phyloP scores from a whole-genome alignment of 1,140 invertebrate genomes.

The Saccostrea echinata region DNA sequence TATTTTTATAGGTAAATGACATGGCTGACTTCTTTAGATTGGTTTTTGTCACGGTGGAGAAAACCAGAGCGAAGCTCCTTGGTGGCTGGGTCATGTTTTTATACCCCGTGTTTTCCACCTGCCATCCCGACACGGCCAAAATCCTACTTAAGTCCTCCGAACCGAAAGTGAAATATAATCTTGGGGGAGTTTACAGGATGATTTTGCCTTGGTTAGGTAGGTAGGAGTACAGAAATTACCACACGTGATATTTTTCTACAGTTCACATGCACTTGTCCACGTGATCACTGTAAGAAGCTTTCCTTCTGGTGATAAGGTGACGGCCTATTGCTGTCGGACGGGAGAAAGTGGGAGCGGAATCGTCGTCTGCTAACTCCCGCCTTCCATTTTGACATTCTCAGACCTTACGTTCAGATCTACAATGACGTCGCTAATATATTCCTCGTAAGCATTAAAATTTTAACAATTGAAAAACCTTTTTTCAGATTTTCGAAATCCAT shows the following conservation, averaged over 20 bases:
- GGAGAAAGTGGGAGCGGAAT: constrained; percentile 87
- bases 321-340: constrained; percentile 80
- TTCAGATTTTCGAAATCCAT: not conserved
- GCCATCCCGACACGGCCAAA: constrained; percentile 47
- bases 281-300: not conserved
- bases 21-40: not conserved
- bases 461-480: not conserved
- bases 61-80: constrained; percentile 10
- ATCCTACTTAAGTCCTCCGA: constrained; percentile 46
- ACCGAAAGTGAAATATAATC: constrained; percentile 32
- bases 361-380: constrained; percentile 93
- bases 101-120: constrained; percentile 13
- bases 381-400: constrained; percentile 92
- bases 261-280: not conserved
- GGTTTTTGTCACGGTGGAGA: not conserved
- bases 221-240: not conserved
- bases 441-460: constrained; percentile 39
- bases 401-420: constrained; percentile 90
- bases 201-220: constrained; percentile 45
- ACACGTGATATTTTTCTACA: not conserved
- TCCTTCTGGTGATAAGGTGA: constrained; percentile 49
- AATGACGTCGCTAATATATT: constrained; percentile 80
- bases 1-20: not conserved
- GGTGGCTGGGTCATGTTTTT: constrained; percentile 38
- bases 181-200: constrained; percentile 17